A percentile compares a stretch with the other conserved stretches of the same genome.
Conservation (phyloP, 2,113 vertebrate species). For the Varanus komodoensis region DNA sequence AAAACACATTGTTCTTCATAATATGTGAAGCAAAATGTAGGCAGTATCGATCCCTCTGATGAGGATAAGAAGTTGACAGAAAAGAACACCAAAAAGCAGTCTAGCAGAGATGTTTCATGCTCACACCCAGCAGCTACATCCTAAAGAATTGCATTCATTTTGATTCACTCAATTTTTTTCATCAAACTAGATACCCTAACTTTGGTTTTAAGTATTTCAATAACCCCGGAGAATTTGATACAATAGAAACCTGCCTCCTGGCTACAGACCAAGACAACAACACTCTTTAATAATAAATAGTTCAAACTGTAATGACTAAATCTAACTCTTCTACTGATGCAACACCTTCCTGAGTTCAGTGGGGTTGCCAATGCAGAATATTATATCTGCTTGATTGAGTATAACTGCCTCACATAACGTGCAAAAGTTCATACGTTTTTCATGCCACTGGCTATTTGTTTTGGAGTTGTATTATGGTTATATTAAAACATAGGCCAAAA, state of each 20-base stretch:
- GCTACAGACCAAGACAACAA: slow-evolving; percentile 32
- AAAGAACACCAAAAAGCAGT: slow-evolving; percentile 16
- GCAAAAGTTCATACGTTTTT: slow-evolving; percentile 43
- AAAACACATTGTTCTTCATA: slow-evolving; percentile 39
- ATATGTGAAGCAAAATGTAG: neutral
- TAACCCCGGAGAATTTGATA: neutral
- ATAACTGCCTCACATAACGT: slow-evolving; percentile 41
- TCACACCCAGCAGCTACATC: neutral
- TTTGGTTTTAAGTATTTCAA: slow-evolving; percentile 45
- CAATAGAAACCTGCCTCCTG: slow-evolving; percentile 30
- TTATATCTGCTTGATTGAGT: slow-evolving; percentile 46
- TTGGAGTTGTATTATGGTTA: slow-evolving; percentile 42
- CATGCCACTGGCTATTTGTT: slow-evolving; percentile 42
- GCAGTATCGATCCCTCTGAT: slow-evolving; percentile 26
- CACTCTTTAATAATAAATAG: neutral
- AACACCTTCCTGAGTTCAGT: slow-evolving; percentile 12
- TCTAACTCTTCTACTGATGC: slow-evolving; percentile 37
- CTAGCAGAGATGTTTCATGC: slow-evolving; percentile 26
- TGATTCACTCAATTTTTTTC: neutral
- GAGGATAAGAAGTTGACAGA: neutral
- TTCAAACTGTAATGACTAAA: slow-evolving; percentile 33
- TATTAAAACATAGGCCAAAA: slow-evolving; percentile 31
- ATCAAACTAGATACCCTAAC: neutral
- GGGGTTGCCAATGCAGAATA: slow-evolving; percentile 19
- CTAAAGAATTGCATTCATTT: slow-evolving; percentile 32